These are phyloP conservation scores for Drosophila tani DNA, from an alignment of 1,140 invertebrate species.

Conservation along the genomic window DNA sequence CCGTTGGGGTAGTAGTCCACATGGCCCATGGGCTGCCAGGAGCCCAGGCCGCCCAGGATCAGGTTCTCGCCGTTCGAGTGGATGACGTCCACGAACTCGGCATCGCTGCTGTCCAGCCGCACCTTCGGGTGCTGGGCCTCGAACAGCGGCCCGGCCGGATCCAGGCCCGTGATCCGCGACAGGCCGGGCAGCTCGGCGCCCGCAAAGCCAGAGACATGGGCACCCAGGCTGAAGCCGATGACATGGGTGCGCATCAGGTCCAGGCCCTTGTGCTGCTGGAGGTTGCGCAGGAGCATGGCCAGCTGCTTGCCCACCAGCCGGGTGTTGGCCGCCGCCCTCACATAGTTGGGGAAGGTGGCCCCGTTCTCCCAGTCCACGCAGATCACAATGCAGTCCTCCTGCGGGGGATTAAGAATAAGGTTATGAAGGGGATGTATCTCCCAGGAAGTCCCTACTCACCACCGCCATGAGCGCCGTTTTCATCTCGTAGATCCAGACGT, in stretches of 20 bases:
- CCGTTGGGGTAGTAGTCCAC: constrained; percentile 97
- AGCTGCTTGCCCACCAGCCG: constrained; percentile 96
- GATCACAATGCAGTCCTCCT: constrained; percentile 95
- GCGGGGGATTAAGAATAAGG: background rate
- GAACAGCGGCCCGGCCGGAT: constrained; percentile 95
- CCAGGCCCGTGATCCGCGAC: constrained; percentile 94
- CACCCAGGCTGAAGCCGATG: constrained; percentile 96
- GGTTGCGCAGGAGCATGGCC: constrained; percentile 89
- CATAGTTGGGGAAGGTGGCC: constrained; percentile 96
- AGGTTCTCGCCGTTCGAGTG: constrained; percentile 97
- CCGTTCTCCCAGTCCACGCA: constrained; percentile 98
- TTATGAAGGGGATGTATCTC: background rate
- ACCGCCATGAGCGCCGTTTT: constrained; percentile 94
- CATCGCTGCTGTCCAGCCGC: constrained; percentile 93
- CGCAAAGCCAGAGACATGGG: constrained; percentile 97
- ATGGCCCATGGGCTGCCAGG: constrained; percentile 94
- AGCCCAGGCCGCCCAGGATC: constrained; percentile 93
- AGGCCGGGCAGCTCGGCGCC: constrained; percentile 93
- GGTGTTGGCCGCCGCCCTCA: constrained; percentile 96
- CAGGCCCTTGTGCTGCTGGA: constrained; percentile 80
- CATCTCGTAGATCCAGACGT: constrained; percentile 97
- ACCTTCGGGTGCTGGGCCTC: constrained; percentile 93
- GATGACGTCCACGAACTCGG: constrained; percentile 97
- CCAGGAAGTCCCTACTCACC: constrained; percentile 85
- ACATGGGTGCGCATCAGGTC: constrained; percentile 90